Evolutionary conservation across 2,797 vertebrate species (phyloP), one percentile per base, ranked within the genome.

Genomic region (Leucoraja ocellata): DNA sequence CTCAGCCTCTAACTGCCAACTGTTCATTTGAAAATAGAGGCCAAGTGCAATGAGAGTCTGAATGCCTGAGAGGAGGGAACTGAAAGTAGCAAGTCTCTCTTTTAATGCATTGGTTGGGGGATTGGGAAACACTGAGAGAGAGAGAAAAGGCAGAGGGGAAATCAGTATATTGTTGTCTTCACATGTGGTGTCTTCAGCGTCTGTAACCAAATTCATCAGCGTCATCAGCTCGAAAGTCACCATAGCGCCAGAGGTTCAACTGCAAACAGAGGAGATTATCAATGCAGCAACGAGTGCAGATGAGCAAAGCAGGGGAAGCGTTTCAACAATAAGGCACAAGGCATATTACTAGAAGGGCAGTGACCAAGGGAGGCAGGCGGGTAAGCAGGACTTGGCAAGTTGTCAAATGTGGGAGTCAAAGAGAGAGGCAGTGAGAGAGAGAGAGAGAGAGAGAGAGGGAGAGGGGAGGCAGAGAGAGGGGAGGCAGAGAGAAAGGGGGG

Each of bases 231-330:
- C 98, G 97, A 96, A 99, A 99, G 95, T 99, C 98, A 93, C 98
- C 98, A 0, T 99, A 99, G 94, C 98, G 98, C 98, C 98, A 99
- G 94, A 99, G 97, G 96, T 99, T 99, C 95, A 99, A 97, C 98
- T 97, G 94, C 0, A n/a, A 94, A 68, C 28, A 32, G n/a, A 68
- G 36, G 61, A 88, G 16, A 36, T 18, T 68, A 32, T 88, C 84
- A 68, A 32, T 32, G 32, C n/a, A 88, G n/a, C 13, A 88, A 88
- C 23, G 14, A 68, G 14, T 68, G 5, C 0, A 88, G 81, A 3
- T 16, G 1, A 32, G 84, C 63, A 18, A 88, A 88, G 36, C 84
- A 36, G 61, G 61, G 23, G 13, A 7, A 36, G 61, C 36, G 1
- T 36, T 65, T 36, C 28, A 88, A 32, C n/a, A 65, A 13, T 68